A percentile compares a stretch with the other conserved stretches of the same genome.
Conservation (phyloP, 2,888 invertebrate species). For the Tiliacea citrago region DNA sequence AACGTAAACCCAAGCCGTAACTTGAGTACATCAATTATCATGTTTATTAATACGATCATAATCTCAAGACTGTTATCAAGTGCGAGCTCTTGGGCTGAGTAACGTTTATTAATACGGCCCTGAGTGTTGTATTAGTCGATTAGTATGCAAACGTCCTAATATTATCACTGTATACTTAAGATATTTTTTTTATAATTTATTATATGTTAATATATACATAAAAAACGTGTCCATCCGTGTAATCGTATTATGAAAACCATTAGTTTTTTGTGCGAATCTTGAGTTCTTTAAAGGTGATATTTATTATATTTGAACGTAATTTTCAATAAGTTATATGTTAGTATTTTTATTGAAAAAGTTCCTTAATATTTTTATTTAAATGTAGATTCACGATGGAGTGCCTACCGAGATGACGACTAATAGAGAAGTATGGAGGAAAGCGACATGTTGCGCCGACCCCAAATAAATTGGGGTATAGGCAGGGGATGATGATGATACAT, state of each 20-base stretch:
- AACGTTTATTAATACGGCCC: too few species aligned
- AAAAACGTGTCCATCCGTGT: conserved; percentile 51
- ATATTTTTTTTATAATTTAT: conserved; percentile 9
- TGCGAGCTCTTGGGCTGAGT: too few species aligned
- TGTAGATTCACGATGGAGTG: background rate
- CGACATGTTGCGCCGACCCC: too few species aligned
- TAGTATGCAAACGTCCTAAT: conserved; percentile 27
- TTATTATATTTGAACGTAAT: conserved; percentile 45
- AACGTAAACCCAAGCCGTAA: too few species aligned
- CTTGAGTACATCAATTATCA: too few species aligned
- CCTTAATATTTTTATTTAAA: conserved; percentile 23
- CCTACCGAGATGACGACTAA: too few species aligned
- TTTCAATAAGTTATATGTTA: conserved; percentile 38
- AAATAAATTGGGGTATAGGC: too few species aligned
- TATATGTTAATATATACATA: conserved; percentile 47
- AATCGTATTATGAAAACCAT: conserved; percentile 45
- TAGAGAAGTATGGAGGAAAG: too few species aligned
- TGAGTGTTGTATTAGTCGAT: too few species aligned
- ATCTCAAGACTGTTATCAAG: too few species aligned
- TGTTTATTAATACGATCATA: too few species aligned
- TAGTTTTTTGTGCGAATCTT: conserved; percentile 24
- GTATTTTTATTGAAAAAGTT: conserved; percentile 29
- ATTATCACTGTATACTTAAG: background rate
- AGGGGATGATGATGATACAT: too few species aligned
- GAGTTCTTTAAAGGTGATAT: conserved; percentile 43